A percentile compares a stretch with the other conserved stretches of the same genome.
phyloP scores from a whole-genome alignment of 2,797 vertebrate genomes.

The Cryptoblepharus egeriae region DNA sequence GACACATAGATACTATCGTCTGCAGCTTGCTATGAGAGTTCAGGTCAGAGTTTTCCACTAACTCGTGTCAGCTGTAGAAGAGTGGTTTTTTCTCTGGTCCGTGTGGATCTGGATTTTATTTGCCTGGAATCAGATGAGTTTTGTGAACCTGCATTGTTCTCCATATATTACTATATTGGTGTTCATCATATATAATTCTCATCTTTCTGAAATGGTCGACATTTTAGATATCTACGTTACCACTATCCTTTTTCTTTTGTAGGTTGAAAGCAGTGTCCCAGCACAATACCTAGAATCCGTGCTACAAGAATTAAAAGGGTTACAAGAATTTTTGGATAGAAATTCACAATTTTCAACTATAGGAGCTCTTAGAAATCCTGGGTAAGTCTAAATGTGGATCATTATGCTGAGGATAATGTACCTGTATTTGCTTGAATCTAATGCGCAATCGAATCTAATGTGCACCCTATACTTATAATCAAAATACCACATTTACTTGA shows the following conservation, averaged over 20 bases:
- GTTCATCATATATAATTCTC: accelerated
- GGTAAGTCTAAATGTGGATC: constrained; percentile 75
- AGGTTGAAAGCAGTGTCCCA: constrained; percentile 91
- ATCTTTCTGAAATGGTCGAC: not conserved
- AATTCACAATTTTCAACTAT: constrained; percentile 93
- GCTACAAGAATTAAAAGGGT: constrained; percentile 86
- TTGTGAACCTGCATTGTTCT: not conserved
- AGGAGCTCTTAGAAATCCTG: constrained; percentile 87
- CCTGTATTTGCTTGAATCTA: no score
- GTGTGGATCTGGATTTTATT: not conserved
- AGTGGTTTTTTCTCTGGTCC: not conserved
- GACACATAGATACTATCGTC: not conserved
- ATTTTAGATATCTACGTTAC: constrained; percentile 1
- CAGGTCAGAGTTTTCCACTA: not conserved
- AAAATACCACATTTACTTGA: no score
- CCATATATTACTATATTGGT: not conserved
- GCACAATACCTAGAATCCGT: constrained; percentile 85
- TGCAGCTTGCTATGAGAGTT: not conserved
- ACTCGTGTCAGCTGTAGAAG: not conserved
- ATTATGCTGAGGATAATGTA: constrained; percentile 10
- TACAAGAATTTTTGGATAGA: constrained; percentile 93
- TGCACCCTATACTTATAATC: no score
- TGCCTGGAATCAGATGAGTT: not conserved
- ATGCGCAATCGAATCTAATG: no score
- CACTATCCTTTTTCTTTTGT: constrained; percentile 46